phyloP scores from a whole-genome alignment of 1,140 invertebrate species.

The Scaptomyza montana region DNA sequence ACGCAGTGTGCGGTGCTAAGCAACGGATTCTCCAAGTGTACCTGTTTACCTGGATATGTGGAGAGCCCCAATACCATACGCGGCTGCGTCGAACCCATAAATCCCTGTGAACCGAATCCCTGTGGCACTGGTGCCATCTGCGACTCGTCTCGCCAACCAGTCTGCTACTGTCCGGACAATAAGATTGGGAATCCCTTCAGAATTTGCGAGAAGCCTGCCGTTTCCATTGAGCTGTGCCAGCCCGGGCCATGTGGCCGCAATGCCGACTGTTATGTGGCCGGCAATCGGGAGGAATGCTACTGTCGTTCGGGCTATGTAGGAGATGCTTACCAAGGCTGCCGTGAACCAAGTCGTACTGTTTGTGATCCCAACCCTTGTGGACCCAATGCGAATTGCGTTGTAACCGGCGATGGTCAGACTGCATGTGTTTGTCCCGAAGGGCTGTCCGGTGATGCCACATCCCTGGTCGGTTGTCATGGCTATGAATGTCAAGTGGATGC shows the following conservation, averaged over 20 bases:
- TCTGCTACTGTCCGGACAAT: constrained; percentile 91
- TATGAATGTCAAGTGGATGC: constrained; percentile 91
- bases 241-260: constrained; percentile 91
- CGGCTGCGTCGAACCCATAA: constrained; percentile 90
- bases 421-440: constrained; percentile 90
- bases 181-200: constrained; percentile 91
- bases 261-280: constrained; percentile 90
- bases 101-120: constrained; percentile 92
- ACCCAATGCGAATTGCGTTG: constrained; percentile 88
- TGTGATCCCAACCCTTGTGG: constrained; percentile 92
- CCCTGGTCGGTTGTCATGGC: constrained; percentile 88
- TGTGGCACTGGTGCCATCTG: constrained; percentile 92
- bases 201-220: constrained; percentile 86
- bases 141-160: constrained; percentile 89
- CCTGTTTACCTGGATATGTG: constrained; percentile 91
- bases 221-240: constrained; percentile 87
- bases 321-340: constrained; percentile 90
- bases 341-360: constrained; percentile 86
- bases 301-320: constrained; percentile 90
- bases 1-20: constrained; percentile 91
- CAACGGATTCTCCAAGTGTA: constrained; percentile 95
- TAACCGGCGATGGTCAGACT: constrained; percentile 87
- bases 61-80: constrained; percentile 94
- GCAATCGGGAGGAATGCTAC: constrained; percentile 90
- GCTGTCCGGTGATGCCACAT: constrained; percentile 90